Evolutionary conservation across 2,888 invertebrate genomes (phyloP), one percentile per base, ranked within the genome.

Genomic region (Campoplex nolae): DNA sequence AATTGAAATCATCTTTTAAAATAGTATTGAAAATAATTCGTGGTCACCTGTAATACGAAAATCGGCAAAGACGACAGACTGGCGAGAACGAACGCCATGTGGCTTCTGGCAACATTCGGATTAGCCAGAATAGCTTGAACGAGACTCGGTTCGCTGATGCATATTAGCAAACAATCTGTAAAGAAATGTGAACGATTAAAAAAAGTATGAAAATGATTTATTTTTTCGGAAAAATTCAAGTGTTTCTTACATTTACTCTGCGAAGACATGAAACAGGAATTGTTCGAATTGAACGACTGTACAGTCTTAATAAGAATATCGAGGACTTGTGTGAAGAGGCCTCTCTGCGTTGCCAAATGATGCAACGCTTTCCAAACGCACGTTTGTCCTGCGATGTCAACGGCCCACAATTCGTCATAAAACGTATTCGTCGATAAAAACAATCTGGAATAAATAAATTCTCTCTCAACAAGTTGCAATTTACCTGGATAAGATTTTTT

Each of bases 381-480:
- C 51, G 96, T 96, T 91, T 96, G 96, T 83, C 96, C 96, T 11
- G 96, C 95, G 35, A 97, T 95, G 90, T 96, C 96, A 74, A 97
- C 95, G 13, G 96, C 96, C 90, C 96, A 93, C 67, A 95, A 95
- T 93, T 97, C 96, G 91, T 97, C 96, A 90, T 96, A 97, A 92
- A 95, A 96, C 87, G 95, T 95, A 93, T 96, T 96, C 84, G 95
- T 95, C 74, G 95, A 95, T 88, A 96, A 93, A 93, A 96, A 96
- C 89, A 95, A 95, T 93, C 96, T 96, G 89, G 48, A 93, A 94
- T 89, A 56, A 67, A 71, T 6, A 1, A 23, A 28, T 62, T 62
- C 32, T 62, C 62, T 11, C 32, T 62, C 4, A 62, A 32, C 32
- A 16, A 16, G 16, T 16, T 42, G 42, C 9, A 42, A 42, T 42